Evolutionary conservation across 2,888 invertebrate species (phyloP), one percentile per base, ranked within the genome.

Genomic region (Acrobasis consociella): DNA sequence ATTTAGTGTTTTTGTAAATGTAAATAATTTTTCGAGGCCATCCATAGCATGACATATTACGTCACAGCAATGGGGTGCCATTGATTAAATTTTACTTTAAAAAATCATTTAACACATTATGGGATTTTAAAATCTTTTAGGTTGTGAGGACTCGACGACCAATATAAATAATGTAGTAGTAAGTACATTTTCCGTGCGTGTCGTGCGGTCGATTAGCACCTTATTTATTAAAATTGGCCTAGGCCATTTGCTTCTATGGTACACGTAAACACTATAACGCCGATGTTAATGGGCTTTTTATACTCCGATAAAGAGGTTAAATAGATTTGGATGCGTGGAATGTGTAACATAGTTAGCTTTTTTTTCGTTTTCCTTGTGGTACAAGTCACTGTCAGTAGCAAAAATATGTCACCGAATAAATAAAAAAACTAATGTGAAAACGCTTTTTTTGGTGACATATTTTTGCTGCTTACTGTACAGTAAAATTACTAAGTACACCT

Each of bases 161-260:
- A 46, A 46, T n/a, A n/a, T 46, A n/a, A 46, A 46, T 46, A 46
- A 46, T 46, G 46, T 46, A 46, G 13, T 46, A 46, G n/a, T 22
- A 22, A 22, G n/a, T n/a, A n/a, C n/a, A 46, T 46, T 46, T 46
- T n/a, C n/a, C 46, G 46, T 46, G 46, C 46, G 46, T 46, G 46
- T n/a, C 46, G n/a, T 11, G 5, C 5, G 46, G 46, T 13, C 46
- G 46, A 46, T 46, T 46, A 46, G 46, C 46, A 46, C 46, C 46
- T 46, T 46, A 46, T 46, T 46, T 46, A 46, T 46, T 46, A n/a
- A 46, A 46, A 46, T 46, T 46, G 46, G 46, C 46, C n/a, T 46
- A 46, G 46, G 46, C 46, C 46, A 46, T 46, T 46, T 46, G 46
- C 46, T 46, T n/a, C n/a, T 7, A 46, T n/a, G n/a, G n/a, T 46